Evolutionary conservation across 2,888 invertebrate genomes (phyloP), one percentile per base, ranked within the genome.

Genomic region (Endotricha flammealis): DNA sequence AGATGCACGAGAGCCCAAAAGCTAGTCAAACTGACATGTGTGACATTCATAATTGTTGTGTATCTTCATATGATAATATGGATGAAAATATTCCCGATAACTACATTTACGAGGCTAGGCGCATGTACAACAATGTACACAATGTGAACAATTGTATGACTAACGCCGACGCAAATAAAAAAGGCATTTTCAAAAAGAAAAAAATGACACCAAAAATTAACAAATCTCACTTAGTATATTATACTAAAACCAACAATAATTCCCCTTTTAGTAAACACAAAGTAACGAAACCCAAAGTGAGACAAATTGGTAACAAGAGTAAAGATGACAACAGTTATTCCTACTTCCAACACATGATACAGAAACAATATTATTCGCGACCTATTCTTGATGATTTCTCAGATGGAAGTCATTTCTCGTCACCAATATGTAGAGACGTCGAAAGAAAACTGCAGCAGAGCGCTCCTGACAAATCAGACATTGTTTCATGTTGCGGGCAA

Each of bases 351-450:
- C 56, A 66, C 13, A 48, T 76, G 39, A 46, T 73, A 8, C 56
- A 62, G 29, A 76, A 62, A 38, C 80, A 80, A 41, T 77, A 77
- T 46, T 53, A 53, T 25, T 58, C 64, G 5, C 50, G 46, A 35
- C 41, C 48, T 20, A 52, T 67, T 14, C 25, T 50, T 23, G 52
- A 62, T 8, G 53, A 65, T 31, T 48, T 53, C n/a, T 66, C 71
- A 0, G 54, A 62, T 16, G 53, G 55, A 2, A 77, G 77, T 39
- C 46, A 68, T 11, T 67, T 74, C 43, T 74, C 80, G 4, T 57
- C 68, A 8, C 83, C 83, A 2, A 39, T 76, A 9, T 82, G 82
- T 36, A 63, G 69, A 41, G 79, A 79, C 29, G 40, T 38, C 10
- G 47, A 51, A 8, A n/a, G 32, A 35, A 22, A 32, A 29, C 10